phyloP scores from a whole-genome alignment of 2,797 vertebrate genomes.

The Sebastes matsubarae region DNA sequence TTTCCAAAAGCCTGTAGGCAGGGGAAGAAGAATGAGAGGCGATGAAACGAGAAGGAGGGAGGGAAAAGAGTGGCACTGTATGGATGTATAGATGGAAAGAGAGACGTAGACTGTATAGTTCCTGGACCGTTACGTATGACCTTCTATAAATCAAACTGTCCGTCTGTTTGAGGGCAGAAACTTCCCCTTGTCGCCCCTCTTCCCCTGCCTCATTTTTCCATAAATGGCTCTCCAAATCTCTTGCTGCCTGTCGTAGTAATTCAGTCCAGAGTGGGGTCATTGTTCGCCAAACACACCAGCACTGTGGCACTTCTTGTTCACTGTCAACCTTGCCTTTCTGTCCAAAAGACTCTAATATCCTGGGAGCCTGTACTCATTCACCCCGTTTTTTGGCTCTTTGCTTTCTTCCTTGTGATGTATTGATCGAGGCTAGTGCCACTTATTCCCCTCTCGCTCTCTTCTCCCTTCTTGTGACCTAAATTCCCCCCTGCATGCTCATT shows the following conservation, averaged over 20 bases:
- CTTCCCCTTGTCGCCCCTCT: neutral
- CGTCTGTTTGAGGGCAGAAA: constrained; percentile 41
- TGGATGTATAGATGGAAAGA: neutral
- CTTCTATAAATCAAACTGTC: constrained; percentile 55
- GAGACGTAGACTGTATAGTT: neutral
- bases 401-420: constrained; percentile 47
- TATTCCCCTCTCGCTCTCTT: constrained; percentile 27
- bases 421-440: constrained; percentile 37
- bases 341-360: constrained; percentile 46
- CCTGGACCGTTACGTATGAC: constrained; percentile 28
- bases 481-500: constrained; percentile 66
- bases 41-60: neutral
- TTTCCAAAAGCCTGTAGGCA: constrained; percentile 33
- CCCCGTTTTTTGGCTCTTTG: neutral
- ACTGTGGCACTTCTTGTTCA: constrained; percentile 11
- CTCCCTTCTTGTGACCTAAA: constrained; percentile 66
- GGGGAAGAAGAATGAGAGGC: constrained; percentile 4
- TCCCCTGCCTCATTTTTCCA: constrained; percentile 21
- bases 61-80: neutral
- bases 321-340: constrained; percentile 27
- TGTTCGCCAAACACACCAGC: constrained; percentile 9
- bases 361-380: constrained; percentile 28
- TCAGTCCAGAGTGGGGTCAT: constrained; percentile 39
- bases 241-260: constrained; percentile 41
- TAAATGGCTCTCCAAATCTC: constrained; percentile 30